Evolutionary conservation across 2,797 vertebrate species (phyloP).

Genomic region (Anguilla megastoma): DNA sequence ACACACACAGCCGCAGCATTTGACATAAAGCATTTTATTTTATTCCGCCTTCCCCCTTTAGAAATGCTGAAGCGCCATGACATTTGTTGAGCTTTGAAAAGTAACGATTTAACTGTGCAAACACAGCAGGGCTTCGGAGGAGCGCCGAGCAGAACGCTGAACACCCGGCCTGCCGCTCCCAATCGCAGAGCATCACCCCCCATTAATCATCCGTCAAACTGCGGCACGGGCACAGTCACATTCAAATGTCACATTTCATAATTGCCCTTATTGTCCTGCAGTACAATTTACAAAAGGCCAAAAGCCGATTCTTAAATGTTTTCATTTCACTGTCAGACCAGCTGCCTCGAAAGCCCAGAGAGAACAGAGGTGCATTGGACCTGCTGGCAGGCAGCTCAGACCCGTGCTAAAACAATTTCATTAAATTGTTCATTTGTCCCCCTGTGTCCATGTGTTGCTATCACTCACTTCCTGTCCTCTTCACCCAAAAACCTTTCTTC

Average conservation of each 20-base stretch:
- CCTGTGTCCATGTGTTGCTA: no score
- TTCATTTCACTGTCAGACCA: neutral
- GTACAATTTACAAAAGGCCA: constrained; percentile 10
- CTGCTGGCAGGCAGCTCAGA: neutral
- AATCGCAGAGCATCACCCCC: neutral
- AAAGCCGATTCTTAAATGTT: constrained; percentile 4
- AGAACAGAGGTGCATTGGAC: neutral
- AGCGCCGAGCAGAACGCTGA: neutral
- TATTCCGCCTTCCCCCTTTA: neutral
- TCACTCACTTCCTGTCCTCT: neutral
- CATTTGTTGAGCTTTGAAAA: constrained; percentile 17
- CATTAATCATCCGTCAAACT: constrained; percentile 6
- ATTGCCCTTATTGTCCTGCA: constrained; percentile 16
- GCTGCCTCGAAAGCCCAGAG: neutral
- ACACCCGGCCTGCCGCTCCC: neutral
- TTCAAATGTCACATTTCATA: constrained; percentile 22
- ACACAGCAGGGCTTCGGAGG: constrained; percentile 7
- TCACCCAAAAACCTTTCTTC: neutral
- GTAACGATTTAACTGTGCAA: constrained; percentile 18
- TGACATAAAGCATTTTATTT: neutral
- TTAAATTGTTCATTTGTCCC: neutral
- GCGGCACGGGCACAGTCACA: neutral
- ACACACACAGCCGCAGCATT: neutral
- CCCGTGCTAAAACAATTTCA: neutral
- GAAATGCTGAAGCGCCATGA: constrained; percentile 3